Percentiles rank a stretch among this genome's conserved stretches.
Conservation (phyloP, 2,113 vertebrate species). For the Elanus axillaris region DNA sequence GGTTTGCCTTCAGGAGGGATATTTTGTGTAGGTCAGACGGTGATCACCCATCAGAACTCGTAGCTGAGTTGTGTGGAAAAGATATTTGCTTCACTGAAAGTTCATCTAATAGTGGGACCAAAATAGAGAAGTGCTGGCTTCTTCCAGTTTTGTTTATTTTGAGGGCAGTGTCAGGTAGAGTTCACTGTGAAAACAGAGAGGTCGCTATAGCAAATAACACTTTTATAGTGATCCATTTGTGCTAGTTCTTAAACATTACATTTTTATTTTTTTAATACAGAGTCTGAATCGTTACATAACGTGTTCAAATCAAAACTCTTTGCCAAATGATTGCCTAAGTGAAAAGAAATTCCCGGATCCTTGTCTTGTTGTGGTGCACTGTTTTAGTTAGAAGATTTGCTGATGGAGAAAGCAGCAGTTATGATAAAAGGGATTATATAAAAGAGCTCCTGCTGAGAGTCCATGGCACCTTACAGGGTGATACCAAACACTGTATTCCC, state of each 20-base stretch:
- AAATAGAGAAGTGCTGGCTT: not conserved
- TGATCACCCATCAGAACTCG: constrained; percentile 14
- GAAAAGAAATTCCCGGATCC: not conserved
- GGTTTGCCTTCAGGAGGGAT: not conserved
- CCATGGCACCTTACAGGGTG: not conserved
- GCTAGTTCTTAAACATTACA: not conserved
- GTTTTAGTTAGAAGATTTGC: constrained; percentile 9
- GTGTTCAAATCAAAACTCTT: not conserved
- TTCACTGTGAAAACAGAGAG: not conserved
- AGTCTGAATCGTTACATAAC: not conserved
- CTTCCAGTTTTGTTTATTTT: not conserved
- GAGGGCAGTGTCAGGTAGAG: not conserved
- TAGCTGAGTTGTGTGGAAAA: not conserved
- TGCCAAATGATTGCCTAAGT: not conserved
- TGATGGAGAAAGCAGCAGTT: constrained; percentile 49
- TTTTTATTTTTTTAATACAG: not conserved
- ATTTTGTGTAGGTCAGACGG: constrained; percentile 9
- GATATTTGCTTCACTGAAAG: not conserved
- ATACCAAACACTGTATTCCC: constrained; percentile 34
- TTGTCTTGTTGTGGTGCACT: not conserved
- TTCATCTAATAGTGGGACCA: not conserved
- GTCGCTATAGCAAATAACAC: not conserved
- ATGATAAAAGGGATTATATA: constrained; percentile 30
- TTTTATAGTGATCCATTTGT: not conserved
- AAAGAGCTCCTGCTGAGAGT: constrained; percentile 1